Conservation (phyloP, 2,113 vertebrate species). For the Pangasianodon gigas region DNA sequence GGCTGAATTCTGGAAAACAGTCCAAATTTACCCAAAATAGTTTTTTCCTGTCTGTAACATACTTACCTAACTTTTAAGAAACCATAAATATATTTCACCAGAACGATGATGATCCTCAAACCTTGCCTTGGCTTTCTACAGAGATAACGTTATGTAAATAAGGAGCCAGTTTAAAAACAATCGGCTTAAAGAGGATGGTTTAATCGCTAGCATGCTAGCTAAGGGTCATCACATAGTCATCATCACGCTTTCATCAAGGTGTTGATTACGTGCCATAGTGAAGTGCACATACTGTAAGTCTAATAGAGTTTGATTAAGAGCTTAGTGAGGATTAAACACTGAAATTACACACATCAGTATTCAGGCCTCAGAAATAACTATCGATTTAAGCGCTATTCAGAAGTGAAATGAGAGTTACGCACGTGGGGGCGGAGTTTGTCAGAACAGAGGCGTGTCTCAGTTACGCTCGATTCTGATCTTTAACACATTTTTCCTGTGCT, state of each 20-base stretch:
- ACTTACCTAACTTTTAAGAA: neutral
- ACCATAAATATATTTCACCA: neutral
- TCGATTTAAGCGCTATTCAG: neutral
- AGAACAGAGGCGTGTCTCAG: neutral
- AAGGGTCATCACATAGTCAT: neutral
- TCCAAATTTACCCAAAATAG: neutral
- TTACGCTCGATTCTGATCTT: neutral
- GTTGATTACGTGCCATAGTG: neutral
- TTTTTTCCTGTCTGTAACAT: neutral
- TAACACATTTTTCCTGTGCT: neutral
- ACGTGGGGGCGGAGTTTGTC: neutral
- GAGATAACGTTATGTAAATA: too few relatives aligned
- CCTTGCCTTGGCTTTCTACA: too few relatives aligned
- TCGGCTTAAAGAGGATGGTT: too few relatives aligned
- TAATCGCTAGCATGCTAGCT: too few relatives aligned
- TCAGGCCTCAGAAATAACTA: neutral
- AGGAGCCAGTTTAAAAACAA: too few relatives aligned
- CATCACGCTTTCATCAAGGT: neutral
- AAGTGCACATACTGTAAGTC: neutral
- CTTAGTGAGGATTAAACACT: neutral
- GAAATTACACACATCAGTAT: neutral
- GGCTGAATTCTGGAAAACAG: neutral
- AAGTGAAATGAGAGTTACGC: neutral
- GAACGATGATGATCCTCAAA: neutral
- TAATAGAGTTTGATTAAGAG: neutral